A percentile compares a stretch with the other conserved stretches of the same genome.
Evolutionary conservation across 2,113 vertebrate genomes (phyloP).

Genomic region (Protomyctophum bolini): DNA sequence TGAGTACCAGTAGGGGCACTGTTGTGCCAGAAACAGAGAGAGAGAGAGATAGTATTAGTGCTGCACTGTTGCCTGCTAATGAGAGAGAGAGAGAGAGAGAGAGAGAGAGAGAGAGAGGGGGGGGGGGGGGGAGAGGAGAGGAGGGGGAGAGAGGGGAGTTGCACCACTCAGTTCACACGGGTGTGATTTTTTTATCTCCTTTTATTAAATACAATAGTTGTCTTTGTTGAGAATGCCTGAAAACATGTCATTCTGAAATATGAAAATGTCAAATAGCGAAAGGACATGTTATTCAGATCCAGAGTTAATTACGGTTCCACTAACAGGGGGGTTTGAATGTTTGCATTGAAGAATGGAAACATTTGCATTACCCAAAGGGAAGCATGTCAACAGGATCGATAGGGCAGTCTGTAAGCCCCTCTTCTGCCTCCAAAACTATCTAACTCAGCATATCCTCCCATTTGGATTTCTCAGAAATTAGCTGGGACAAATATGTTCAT

Average conservation of each 20-base stretch:
- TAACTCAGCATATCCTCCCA: constrained; percentile 63
- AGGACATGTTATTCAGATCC: constrained; percentile 73
- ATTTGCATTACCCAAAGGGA: constrained; percentile 75
- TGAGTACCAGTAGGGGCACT: no score
- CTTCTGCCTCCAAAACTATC: constrained; percentile 54
- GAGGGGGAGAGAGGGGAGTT: no score
- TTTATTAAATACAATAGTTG: constrained; percentile 34
- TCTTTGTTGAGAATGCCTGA: constrained; percentile 55
- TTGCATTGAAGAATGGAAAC: constrained; percentile 67
- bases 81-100: no score
- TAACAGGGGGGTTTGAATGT: constrained; percentile 64
- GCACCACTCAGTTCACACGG: no score
- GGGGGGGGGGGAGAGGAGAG: no score
- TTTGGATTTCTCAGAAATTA: constrained; percentile 48
- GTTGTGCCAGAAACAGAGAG: no score
- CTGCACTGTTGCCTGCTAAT: no score
- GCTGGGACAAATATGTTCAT: constrained; percentile 36
- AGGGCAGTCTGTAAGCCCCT: constrained; percentile 59
- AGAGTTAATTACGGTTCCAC: constrained; percentile 70
- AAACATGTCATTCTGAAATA: constrained; percentile 66
- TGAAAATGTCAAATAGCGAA: constrained; percentile 66
- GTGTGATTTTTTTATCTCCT: not conserved
- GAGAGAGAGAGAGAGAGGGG: no score
- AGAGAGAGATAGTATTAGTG: no score
- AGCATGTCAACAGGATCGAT: constrained; percentile 74